Conservation (phyloP, 2,113 vertebrate genomes). For the Antechinus stuartii region DNA sequence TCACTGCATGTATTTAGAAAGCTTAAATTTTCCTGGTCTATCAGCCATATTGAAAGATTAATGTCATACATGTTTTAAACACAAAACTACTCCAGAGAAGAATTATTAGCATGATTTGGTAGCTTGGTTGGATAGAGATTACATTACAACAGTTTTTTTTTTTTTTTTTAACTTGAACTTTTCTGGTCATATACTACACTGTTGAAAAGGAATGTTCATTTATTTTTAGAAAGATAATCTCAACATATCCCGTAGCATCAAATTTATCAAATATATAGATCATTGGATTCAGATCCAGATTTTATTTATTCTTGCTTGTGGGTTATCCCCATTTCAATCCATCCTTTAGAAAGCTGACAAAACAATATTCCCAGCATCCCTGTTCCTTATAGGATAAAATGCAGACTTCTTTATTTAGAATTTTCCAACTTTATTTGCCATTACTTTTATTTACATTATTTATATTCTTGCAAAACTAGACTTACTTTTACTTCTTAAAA, state of each 20-base stretch:
- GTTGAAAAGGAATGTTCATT: conserved; percentile 25
- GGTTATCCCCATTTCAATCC: not conserved
- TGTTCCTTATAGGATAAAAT: not conserved
- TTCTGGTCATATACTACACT: conserved; percentile 45
- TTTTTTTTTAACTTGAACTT: conserved; percentile 36
- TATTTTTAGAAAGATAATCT: conserved; percentile 31
- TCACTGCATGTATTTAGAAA: conserved; percentile 54
- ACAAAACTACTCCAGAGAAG: conserved; percentile 54
- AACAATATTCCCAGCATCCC: not conserved
- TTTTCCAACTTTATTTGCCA: not conserved
- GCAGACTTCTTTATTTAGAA: not conserved
- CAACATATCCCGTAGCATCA: conserved; percentile 41
- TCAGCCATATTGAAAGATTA: conserved; percentile 35
- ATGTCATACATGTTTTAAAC: conserved; percentile 32
- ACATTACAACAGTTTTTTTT: conserved; percentile 47
- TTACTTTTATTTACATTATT: not conserved
- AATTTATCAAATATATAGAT: conserved; percentile 42
- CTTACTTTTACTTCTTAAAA: not conserved
- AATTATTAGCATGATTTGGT: conserved; percentile 40
- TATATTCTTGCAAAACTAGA: not conserved
- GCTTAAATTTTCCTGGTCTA: conserved; percentile 36
- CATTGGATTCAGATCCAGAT: conserved; percentile 49
- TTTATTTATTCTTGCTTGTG: conserved; percentile 6
- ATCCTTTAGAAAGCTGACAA: not conserved
- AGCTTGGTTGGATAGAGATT: not conserved